Evolutionary conservation across 2,113 vertebrate species (phyloP), one percentile per base, ranked within the genome.

Genomic region (Entomyzon cyanotis): DNA sequence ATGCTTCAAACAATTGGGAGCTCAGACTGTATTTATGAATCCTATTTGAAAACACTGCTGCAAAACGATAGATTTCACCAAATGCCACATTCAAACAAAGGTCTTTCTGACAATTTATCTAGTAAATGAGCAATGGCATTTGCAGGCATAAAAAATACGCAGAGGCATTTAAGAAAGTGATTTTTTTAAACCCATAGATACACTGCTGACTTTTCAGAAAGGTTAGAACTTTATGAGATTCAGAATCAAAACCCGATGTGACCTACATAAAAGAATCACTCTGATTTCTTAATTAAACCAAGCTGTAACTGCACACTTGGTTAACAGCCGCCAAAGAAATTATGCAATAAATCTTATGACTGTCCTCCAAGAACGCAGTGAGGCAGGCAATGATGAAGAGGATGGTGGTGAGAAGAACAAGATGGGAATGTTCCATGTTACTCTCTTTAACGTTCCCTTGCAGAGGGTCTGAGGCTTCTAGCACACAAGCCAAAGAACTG

Each of bases 211-310:
- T 98, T 97, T 97, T 97, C 89, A 94, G 94, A 96, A 97, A 98
- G 95, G 90, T 95, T 97, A 92, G 60, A 96, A 95, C 74, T 97
- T 91, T 88, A 94, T 79, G 95, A 98, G 93, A 93, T 93, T 94
- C 87, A 78, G 94, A 98, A 98, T 98, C 94, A 98, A 98, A 98
- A 98, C 95, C 97, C 95, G 96, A 98, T 98, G 98, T 98, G 98
- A 97, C 98, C 98, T 98, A 98, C 97, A 98, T 98, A 97, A 97
- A 97, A 97, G 93, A 97, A 97, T 95, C 70, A 89, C 93, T 97
- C 97, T 95, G 96, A 98, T 98, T 98, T 97, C 94, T 96, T 98
- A 98, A 98, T 98, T 98, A 98, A 97, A 97, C 91, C 97, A 98
- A 97, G 97, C 95, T 98, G 98, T 94, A 94, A 92, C 95, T 98